Base-by-base conservation (phyloP, 2,113 vertebrate genomes). In the Ameiurus melas region DNA sequence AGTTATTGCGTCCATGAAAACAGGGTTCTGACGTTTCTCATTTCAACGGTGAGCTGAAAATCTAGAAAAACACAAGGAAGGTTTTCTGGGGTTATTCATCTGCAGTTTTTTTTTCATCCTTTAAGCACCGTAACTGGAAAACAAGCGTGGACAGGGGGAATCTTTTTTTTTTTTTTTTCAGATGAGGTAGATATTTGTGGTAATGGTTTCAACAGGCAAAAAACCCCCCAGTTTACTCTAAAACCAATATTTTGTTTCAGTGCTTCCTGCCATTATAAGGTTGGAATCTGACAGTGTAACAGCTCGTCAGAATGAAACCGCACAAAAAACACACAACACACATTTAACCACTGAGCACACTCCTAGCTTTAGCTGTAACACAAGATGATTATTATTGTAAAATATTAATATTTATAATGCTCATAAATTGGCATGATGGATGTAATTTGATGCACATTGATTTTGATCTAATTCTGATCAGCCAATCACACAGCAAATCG, bases 221-320 rank as follows among this genome's bases (percentile, higher is more conserved):
- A 43, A 43, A 43, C 36, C 39, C 39, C n/a, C n/a, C 39, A 36
- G 33, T 68, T 86, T 73, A 78, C 81, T 73, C 89, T 83, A 78
- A 85, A 90, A 77, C 86, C 79, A 90, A 90, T 90, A 90, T 90
- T 90, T 62, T 86, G 89, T 62, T 90, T 86, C 73, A 75, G 68
- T 70, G 73, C 85, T 88, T 90, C 87, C 86, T 88, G 84, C 80
- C 30, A 89, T 89, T 89, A 88, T 58, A 83, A 83, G 68, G 66
- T 75, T 82, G 86, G 86, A 87, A 71, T 71, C 55, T 82, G 64
- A 83, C 64, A 60, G 86, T 2, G 77, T 68, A 78, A 87, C 86
- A 27, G 77, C 62, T 71, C 30, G 16, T 87, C 86, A 82, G 79
- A 71, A 5, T 22, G 30, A 43, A 71, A 47, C 78, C 64, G 17